A percentile compares a stretch with the other conserved stretches of the same genome.
phyloP scores from a whole-genome alignment of 2,113 vertebrate species.

The Leptocoma aspasia region DNA sequence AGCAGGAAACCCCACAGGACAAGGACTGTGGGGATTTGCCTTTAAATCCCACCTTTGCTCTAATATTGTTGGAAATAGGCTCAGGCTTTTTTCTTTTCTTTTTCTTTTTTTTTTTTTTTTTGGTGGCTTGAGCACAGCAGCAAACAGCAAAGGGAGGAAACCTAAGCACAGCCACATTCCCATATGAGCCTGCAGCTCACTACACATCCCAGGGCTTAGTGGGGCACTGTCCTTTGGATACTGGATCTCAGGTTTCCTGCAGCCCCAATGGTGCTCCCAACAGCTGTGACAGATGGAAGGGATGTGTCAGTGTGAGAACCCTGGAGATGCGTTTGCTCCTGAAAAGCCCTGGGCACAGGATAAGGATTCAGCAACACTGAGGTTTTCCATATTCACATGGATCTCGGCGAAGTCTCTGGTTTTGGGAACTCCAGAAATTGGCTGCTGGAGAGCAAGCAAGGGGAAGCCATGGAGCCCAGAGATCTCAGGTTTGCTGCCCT shows the following conservation, averaged over 20 bases:
- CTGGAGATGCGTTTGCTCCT: not conserved
- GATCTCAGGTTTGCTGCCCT: not conserved
- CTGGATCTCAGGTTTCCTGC: not conserved
- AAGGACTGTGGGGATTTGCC: not conserved
- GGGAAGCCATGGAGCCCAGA: not conserved
- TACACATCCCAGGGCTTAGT: not conserved
- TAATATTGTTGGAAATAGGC: not conserved
- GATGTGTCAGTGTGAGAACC: not conserved
- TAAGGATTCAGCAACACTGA: not conserved
- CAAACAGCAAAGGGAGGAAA: not conserved
- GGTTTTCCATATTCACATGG: not conserved
- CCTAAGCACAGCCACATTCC: not conserved
- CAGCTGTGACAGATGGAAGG: not conserved
- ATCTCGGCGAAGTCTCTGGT: not conserved
- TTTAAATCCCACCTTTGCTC: not conserved
- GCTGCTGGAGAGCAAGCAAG: not conserved
- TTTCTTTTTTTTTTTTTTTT: too few relatives aligned
- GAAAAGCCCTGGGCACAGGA: not conserved
- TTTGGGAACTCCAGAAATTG: not conserved
- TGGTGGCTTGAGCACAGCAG: not conserved
- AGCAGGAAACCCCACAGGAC: not conserved
- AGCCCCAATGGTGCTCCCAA: not conserved
- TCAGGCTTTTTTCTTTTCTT: not conserved
- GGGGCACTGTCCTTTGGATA: accelerated
- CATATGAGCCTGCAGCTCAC: not conserved